phyloP scores from a whole-genome alignment of 2,113 vertebrate species.

The Castor canadensis region DNA sequence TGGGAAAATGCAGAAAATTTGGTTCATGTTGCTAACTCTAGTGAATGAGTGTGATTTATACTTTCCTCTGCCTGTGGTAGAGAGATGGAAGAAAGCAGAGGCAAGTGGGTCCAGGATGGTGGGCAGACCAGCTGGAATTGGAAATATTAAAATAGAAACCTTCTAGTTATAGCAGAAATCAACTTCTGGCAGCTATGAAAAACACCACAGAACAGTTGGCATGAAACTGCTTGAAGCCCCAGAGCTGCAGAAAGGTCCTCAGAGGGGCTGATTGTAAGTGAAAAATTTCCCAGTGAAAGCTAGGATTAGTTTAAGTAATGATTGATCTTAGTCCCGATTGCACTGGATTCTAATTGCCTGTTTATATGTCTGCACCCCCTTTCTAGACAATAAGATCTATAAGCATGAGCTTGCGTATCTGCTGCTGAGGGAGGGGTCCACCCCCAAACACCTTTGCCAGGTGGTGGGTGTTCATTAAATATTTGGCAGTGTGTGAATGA shows the following conservation, averaged over 20 bases:
- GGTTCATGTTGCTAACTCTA: not conserved
- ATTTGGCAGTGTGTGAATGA: not conserved
- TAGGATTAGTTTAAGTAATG: not conserved
- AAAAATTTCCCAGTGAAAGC: slow-evolving; percentile 8
- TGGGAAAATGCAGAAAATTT: not conserved
- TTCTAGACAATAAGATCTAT: not conserved
- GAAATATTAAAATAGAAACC: not conserved
- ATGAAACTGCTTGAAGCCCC: not conserved
- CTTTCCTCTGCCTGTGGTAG: not conserved
- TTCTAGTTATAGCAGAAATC: not conserved
- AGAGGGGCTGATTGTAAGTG: not conserved
- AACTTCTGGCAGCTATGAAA: not conserved
- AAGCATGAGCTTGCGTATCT: not conserved
- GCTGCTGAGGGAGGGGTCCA: not conserved
- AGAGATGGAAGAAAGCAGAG: not conserved
- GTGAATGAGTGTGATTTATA: not conserved
- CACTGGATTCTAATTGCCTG: not conserved
- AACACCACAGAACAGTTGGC: not conserved
- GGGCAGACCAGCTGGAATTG: not conserved
- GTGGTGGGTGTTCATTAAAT: not conserved
- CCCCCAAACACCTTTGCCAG: not conserved
- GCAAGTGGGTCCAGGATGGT: not conserved
- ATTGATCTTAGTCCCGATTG: not conserved
- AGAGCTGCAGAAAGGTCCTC: not conserved
- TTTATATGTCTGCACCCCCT: not conserved